Percentiles rank a stretch among this genome's conserved stretches.
These are phyloP conservation scores for Dromaius novaehollandiae DNA, from an alignment of 2,113 vertebrate genomes.

Conservation along the genomic window DNA sequence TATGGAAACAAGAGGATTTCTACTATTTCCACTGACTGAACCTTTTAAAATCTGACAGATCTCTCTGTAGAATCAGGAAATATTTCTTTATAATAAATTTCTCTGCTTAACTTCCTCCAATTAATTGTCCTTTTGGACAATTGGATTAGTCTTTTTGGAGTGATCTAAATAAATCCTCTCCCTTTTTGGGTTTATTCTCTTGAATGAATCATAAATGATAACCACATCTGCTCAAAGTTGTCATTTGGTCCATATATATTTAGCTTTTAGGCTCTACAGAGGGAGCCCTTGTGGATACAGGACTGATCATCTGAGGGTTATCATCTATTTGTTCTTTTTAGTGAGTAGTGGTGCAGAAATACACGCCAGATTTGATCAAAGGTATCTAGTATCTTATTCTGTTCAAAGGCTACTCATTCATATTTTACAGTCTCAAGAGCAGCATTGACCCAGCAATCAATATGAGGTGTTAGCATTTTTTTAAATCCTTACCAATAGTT, in stretches of 20 bases:
- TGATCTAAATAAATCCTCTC: background rate
- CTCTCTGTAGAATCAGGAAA: background rate
- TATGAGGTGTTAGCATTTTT: slow-evolving; percentile 6
- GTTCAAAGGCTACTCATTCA: slow-evolving; percentile 63
- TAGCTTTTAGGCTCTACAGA: background rate
- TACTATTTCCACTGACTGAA: background rate
- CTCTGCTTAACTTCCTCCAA: background rate
- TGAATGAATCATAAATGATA: background rate
- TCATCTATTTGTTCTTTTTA: slow-evolving; percentile 66
- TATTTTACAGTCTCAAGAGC: slow-evolving; percentile 56
- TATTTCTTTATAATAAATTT: background rate
- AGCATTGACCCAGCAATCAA: slow-evolving; percentile 50
- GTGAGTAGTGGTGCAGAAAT: slow-evolving; percentile 2
- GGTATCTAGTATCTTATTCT: slow-evolving; percentile 19
- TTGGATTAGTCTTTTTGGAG: background rate
- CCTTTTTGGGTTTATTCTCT: background rate
- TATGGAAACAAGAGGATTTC: background rate
- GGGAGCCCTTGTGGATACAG: background rate
- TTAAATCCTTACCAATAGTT: background rate
- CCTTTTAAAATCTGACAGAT: background rate
- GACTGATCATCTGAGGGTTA: slow-evolving; percentile 26
- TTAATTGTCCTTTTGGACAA: background rate
- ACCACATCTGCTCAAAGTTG: background rate
- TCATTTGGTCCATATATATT: slow-evolving; percentile 12
- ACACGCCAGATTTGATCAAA: slow-evolving; percentile 61